phyloP scores from a whole-genome alignment of 2,113 vertebrate genomes.

The Orycteropus afer region DNA sequence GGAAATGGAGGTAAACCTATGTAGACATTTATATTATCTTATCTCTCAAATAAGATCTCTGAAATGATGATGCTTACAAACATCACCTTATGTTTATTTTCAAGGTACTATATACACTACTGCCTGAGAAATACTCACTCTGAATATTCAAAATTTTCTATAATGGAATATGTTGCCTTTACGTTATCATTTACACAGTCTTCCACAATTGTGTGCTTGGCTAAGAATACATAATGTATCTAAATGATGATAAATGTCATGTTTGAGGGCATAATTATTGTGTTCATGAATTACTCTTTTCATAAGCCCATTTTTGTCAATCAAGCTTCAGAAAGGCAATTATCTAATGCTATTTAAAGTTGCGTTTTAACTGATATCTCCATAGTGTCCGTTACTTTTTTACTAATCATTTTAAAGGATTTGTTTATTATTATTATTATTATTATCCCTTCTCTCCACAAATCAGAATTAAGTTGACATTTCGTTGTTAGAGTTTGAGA shows the following conservation, averaged over 20 bases:
- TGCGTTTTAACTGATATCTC: slow-evolving; percentile 29
- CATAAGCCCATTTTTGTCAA: slow-evolving; percentile 53
- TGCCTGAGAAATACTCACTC: slow-evolving; percentile 62
- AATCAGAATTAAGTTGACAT: slow-evolving; percentile 36
- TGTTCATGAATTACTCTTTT: slow-evolving; percentile 44
- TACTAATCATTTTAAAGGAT: slow-evolving; percentile 1
- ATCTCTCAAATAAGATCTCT: slow-evolving; percentile 52
- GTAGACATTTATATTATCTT: slow-evolving; percentile 21
- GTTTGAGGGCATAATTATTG: slow-evolving; percentile 67
- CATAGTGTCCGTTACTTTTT: slow-evolving; percentile 24
- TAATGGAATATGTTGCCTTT: slow-evolving; percentile 66
- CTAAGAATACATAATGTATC: slow-evolving; percentile 63
- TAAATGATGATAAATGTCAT: slow-evolving; percentile 65
- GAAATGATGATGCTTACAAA: slow-evolving; percentile 48
- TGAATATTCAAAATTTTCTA: slow-evolving; percentile 71
- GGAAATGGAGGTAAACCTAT: neutral
- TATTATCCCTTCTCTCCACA: neutral
- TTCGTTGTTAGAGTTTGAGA: neutral
- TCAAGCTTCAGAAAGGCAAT: slow-evolving; percentile 46
- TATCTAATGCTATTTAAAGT: slow-evolving; percentile 58
- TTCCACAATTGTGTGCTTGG: slow-evolving; percentile 52
- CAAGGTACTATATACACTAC: slow-evolving; percentile 38
- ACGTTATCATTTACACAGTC: slow-evolving; percentile 62
- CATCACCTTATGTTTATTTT: slow-evolving; percentile 56
- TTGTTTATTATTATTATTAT: neutral